A percentile compares a stretch with the other conserved stretches of the same genome.
These are phyloP conservation scores for Machimus atricapillus DNA, from an alignment of 2,888 invertebrate genomes.

Conservation along the genomic window DNA sequence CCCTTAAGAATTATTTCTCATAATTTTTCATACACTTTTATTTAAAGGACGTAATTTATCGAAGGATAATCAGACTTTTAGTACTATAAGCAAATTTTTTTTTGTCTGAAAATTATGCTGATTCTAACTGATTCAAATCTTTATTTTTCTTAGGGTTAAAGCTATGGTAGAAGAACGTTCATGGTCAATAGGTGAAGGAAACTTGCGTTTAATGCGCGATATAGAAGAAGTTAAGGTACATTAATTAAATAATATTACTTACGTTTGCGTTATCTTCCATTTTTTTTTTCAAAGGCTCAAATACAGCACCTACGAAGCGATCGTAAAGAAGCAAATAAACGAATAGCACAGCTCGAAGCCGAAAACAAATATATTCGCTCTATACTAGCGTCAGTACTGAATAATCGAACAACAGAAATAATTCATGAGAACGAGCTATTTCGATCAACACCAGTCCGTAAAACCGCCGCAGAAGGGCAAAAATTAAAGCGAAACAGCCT, in stretches of 20 bases:
- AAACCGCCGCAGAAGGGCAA: conserved; percentile 12
- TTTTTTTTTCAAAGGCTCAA: conserved; percentile 65
- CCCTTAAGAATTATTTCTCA: too few species aligned
- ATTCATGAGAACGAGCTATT: conserved; percentile 57
- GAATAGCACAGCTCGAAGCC: conserved; percentile 72
- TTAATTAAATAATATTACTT: not conserved
- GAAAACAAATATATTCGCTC: conserved; percentile 67
- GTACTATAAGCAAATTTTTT: not conserved
- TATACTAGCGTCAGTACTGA: conserved; percentile 57
- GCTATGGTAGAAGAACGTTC: conserved; percentile 62
- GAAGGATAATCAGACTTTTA: too few species aligned
- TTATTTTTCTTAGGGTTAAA: conserved; percentile 54
- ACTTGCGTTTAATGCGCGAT: conserved; percentile 59
- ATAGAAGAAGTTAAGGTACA: conserved; percentile 61
- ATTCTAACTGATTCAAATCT: too few species aligned
- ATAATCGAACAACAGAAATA: conserved; percentile 55
- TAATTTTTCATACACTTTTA: too few species aligned
- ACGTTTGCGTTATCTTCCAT: not conserved
- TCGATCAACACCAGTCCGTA: conserved; percentile 42
- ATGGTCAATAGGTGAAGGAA: conserved; percentile 61
- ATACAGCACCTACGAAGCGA: conserved; percentile 71
- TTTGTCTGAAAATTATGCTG: not conserved
- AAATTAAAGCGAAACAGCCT: conserved; percentile 55
- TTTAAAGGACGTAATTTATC: too few species aligned
- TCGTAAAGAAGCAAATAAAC: conserved; percentile 72